A percentile compares a stretch with the other conserved stretches of the same genome.
These are phyloP conservation scores for Anastrepha ludens DNA, from an alignment of 1,140 invertebrate genomes.

Conservation along the genomic window DNA sequence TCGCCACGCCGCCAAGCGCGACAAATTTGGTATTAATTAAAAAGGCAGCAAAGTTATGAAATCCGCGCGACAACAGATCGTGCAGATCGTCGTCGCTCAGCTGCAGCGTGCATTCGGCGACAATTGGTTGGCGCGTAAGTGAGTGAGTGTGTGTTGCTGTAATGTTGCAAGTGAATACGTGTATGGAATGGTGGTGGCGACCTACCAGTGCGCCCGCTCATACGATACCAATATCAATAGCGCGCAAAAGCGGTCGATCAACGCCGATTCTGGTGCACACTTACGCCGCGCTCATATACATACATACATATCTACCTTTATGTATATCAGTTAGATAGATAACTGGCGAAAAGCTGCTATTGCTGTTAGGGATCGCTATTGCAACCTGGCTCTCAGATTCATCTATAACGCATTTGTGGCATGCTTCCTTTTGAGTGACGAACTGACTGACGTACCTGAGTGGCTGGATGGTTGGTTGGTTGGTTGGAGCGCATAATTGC, in stretches of 20 bases:
- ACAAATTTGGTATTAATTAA: conserved; percentile 53
- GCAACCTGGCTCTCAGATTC: background rate
- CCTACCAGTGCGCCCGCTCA: background rate
- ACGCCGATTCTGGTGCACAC: background rate
- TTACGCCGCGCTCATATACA: background rate
- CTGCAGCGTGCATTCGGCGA: background rate
- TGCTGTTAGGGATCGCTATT: background rate
- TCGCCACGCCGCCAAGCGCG: background rate
- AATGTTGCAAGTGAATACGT: conserved; percentile 1
- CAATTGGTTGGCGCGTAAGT: background rate
- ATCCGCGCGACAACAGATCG: background rate
- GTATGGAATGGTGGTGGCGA: background rate
- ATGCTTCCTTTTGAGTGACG: conserved; percentile 27
- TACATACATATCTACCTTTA: background rate
- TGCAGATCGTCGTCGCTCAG: conserved; percentile 26
- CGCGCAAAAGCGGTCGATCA: background rate
- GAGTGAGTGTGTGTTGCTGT: background rate
- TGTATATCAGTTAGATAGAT: background rate
- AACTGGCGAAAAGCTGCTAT: background rate
- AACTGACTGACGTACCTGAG: background rate
- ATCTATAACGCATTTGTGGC: conserved; percentile 35
- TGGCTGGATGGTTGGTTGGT: background rate
- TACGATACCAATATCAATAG: conserved; percentile 27
- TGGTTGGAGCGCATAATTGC: conserved; percentile 19
- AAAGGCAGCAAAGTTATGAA: conserved; percentile 50